Evolutionary conservation across 2,797 vertebrate genomes (phyloP), one percentile per base, ranked within the genome.

Genomic region (Cossypha dichroa): DNA sequence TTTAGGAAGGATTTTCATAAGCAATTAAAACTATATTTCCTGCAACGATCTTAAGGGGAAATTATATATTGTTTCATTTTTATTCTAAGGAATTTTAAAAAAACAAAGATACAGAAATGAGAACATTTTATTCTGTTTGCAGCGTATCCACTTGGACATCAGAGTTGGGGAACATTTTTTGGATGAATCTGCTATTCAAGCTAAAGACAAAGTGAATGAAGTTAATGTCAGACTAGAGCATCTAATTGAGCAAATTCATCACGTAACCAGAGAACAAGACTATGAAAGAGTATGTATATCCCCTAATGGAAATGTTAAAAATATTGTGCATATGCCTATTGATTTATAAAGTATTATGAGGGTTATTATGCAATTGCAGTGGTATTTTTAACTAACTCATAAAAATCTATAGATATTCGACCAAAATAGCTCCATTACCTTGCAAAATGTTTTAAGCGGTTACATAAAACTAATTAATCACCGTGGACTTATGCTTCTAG

Each of bases 81-180:
- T 62, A 52, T 34, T 3, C 18, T 34, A 36, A 52, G 13, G 13
- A 73, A 56, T 28, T 83, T 56, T 77, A 36, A 73, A 76, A 79
- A 38, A 48, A 26, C 8, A 40, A 75, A 77, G 21, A 46, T 56
- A 70, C 9, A 59, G 19, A 45, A 87, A 78, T 33, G 33, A 88
- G 28, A 75, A 56, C 40, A n/a, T 78, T 76, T 85, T 85, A 74
- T 68, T 85, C 58, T 96, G 20, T 95, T 72, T 26, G 33, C 96
- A 99, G 99, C 98, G 98, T 84, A 96, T 99, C 19, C 98, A 99
- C 94, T 97, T 99, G 96, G 98, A 99, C 36, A 97, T 99, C 78
- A 98, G 98, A 96, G 98, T 99, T 91, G 99, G 99, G 84, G 98
- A 99, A 78, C 98, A 99, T 60, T 67, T 97, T 25, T 91, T 97